These are phyloP conservation scores for Drosophila sp. DNA, from an alignment of 1,140 invertebrate genomes.

Conservation along the genomic window DNA sequence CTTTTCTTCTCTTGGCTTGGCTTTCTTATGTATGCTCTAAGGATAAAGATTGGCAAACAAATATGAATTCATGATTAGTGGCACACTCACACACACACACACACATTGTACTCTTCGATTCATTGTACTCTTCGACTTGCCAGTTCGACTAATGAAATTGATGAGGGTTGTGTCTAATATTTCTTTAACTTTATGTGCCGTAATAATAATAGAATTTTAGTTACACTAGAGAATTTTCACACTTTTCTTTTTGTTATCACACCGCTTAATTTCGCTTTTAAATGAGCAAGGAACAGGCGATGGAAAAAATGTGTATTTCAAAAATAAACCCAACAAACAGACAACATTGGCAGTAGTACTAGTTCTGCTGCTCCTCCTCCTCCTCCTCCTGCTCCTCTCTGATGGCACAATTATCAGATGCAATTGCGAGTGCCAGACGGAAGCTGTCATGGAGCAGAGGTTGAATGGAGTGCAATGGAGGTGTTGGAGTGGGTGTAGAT, in stretches of 20 bases:
- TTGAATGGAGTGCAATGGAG: not conserved
- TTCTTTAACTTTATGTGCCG: not conserved
- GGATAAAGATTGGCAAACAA: conserved; percentile 4
- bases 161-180: not conserved
- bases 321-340: conserved; percentile 54
- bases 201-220: conserved; percentile 4
- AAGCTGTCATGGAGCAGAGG: conserved; percentile 37
- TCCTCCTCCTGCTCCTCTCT: conserved; percentile 30
- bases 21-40: not conserved
- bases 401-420: conserved; percentile 73
- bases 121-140: not conserved
- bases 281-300: conserved; percentile 27
- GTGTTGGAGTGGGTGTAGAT: not conserved
- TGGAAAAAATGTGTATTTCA: conserved; percentile 25
- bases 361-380: conserved; percentile 26
- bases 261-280: conserved; percentile 40
- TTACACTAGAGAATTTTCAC: not conserved
- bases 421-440: conserved; percentile 47
- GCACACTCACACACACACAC: not conserved
- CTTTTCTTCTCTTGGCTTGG: not conserved
- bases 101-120: not conserved
- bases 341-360: conserved; percentile 40
- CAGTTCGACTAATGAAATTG: conserved; percentile 5
- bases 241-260: conserved; percentile 6
- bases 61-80: conserved; percentile 10